Evolutionary conservation across 2,888 invertebrate species (phyloP).

Genomic region (Drosophila borborema): DNA sequence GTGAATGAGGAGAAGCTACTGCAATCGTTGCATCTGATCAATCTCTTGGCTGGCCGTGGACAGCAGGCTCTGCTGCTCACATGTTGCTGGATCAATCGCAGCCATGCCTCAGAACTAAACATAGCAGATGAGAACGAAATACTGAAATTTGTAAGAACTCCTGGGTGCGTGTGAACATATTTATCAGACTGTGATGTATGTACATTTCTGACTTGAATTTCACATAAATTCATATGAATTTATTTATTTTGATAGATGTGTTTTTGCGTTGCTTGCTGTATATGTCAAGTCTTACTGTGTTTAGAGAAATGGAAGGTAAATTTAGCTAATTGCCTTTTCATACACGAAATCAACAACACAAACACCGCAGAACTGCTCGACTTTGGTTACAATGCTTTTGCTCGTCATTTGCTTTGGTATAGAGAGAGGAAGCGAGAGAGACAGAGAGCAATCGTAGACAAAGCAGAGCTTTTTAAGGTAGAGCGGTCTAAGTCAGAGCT

Average conservation of each 20-base stretch:
- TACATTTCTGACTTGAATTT: background rate
- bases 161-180: slow-evolving; percentile 10
- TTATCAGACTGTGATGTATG: background rate
- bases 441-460: no score
- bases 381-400: no score
- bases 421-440: no score
- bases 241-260: background rate
- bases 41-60: background rate
- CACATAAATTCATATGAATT: background rate
- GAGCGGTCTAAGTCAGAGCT: no score
- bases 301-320: background rate
- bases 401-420: no score
- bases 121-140: slow-evolving; percentile 14
- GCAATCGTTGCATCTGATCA: slow-evolving; percentile 4
- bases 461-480: no score
- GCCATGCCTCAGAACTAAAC: slow-evolving; percentile 32
- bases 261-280: background rate
- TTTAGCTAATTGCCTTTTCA: background rate
- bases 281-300: background rate
- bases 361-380: no score
- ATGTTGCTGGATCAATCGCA: slow-evolving; percentile 24
- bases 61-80: background rate
- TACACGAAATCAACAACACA: no score
- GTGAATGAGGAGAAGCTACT: background rate
- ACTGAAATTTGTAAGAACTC: slow-evolving; percentile 29